Evolutionary conservation across 2,113 vertebrate species (phyloP), one percentile per base, ranked within the genome.

Genomic region (Rissa tridactyla): DNA sequence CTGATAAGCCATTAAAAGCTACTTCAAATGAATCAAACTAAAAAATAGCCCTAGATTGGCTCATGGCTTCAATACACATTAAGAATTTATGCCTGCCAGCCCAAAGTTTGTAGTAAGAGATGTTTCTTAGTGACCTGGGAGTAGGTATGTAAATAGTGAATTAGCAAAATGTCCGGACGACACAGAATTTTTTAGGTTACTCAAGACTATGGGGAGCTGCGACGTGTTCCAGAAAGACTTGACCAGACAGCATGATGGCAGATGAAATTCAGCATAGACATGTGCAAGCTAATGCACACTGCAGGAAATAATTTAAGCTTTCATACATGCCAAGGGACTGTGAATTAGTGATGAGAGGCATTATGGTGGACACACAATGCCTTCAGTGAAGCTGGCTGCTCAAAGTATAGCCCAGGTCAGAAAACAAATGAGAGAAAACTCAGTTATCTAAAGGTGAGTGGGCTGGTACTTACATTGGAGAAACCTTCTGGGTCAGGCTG

Each of bases 161-260:
- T 96, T 96, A 96, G 91, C 95, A 86, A 96, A 97, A 97, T 94
- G 86, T 97, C 97, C 47, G 68, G 95, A 97, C 97, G 98, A 96
- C 85, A 96, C 77, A 87, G 95, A 98, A 98, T 91, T 97, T 97
- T 98, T 97, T 98, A 97, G 92, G 96, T 96, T 98, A 96, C 49
- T 95, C 76, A 78, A 96, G 88, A 97, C 97, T 91, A 94, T 80
- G 64, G 96, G 96, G 96, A 96, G 81, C 84, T 97, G 83, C 80
- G 6, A 95, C 52, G 40, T 91, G 93, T 77, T 97, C 97, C 96
- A 96, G 94, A 87, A 97, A 98, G 96, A 97, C 96, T 91, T 94
- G 95, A 85, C 94, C 94, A 97, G 96, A 96, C 94, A 97, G 96
- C 97, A 97, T 92, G 97, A 97, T 97, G 95, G 95, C 97, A 96